Evolutionary conservation across 2,888 invertebrate species (phyloP), one percentile per base, ranked within the genome.

Genomic region (Tachystola acroxantha): DNA sequence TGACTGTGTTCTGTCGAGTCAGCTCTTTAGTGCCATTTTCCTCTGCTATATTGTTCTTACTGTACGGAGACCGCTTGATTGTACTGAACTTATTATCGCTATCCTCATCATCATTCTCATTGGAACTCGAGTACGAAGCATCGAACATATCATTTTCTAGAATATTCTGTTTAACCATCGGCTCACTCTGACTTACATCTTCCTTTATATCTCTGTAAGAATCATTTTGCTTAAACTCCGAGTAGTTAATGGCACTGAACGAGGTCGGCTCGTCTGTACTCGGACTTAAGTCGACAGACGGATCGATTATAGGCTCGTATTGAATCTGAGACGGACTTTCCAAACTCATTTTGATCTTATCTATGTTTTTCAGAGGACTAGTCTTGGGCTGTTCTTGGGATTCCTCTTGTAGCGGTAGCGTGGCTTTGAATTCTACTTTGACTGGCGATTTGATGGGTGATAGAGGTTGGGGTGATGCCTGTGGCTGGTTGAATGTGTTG

Each of bases 21-120:
- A 87, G 36, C 33, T 86, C 82, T 6, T 16, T 16, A 2, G 66
- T 62, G 2, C 62, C 54, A 0, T 55, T 57, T 0, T 74, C 72
- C 4, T 64, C 74, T 0, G 72, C 67, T 0, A 73, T 63, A 58
- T 73, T 77, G 28, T 62, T 77, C 65, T 90, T 90, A 41, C 88
- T 90, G 42, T 91, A 90, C 29, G 92, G 92, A 26, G 91, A 92
- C 37, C 92, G 64, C 48, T 92, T 92, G 28, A 92, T 92, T 10
- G 92, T 92, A 29, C 92, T 92, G 64, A 90, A 92, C 65, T 92
- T 92, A 63, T 92, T 92, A 39, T 90, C 89, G 36, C 90, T 90
- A 36, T 92, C 92, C 22, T 91, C 89, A 30, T 90, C 88, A 13
- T 89, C 90, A 13, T 89, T 82, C 30, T 90, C 90, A 20, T 86